phyloP scores from a whole-genome alignment of 1,140 invertebrate species.

The Capitella teleta region DNA sequence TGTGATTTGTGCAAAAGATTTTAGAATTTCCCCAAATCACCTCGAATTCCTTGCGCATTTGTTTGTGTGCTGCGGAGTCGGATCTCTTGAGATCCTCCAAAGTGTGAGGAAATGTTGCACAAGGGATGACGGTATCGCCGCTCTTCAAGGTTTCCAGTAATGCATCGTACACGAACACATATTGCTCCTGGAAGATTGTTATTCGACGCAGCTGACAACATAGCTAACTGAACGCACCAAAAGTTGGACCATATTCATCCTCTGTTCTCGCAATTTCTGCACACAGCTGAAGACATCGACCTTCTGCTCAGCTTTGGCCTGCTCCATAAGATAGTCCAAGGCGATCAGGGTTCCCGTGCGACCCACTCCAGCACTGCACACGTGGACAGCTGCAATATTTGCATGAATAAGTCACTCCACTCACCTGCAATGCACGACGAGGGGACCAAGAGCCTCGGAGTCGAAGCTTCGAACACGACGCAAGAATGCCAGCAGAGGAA shows the following conservation, averaged over 20 bases:
- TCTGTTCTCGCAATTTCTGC: background rate
- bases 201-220: too few species aligned
- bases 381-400: background rate
- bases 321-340: slow-evolving; percentile 5
- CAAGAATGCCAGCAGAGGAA: slow-evolving; percentile 4
- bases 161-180: slow-evolving; percentile 85
- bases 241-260: slow-evolving; percentile 11
- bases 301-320: background rate
- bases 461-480: slow-evolving; percentile 4
- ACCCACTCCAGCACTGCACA: slow-evolving; percentile 7
- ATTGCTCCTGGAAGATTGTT: slow-evolving; percentile 78
- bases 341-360: slow-evolving; percentile 8
- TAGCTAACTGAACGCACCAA: too few species aligned
- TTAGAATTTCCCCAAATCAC: too few species aligned
- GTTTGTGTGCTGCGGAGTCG: too few species aligned
- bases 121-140: too few species aligned
- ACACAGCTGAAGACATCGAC: slow-evolving; percentile 7
- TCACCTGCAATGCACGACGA: slow-evolving; percentile 11
- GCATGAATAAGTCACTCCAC: background rate
- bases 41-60: too few species aligned
- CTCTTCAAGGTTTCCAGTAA: slow-evolving; percentile 10
- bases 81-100: too few species aligned
- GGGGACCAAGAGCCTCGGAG: background rate
- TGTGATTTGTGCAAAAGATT: too few species aligned
- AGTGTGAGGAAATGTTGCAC: too few species aligned